These are phyloP conservation scores for Lepus oiostolus DNA, from an alignment of 2,797 vertebrate species.

Conservation along the genomic window DNA sequence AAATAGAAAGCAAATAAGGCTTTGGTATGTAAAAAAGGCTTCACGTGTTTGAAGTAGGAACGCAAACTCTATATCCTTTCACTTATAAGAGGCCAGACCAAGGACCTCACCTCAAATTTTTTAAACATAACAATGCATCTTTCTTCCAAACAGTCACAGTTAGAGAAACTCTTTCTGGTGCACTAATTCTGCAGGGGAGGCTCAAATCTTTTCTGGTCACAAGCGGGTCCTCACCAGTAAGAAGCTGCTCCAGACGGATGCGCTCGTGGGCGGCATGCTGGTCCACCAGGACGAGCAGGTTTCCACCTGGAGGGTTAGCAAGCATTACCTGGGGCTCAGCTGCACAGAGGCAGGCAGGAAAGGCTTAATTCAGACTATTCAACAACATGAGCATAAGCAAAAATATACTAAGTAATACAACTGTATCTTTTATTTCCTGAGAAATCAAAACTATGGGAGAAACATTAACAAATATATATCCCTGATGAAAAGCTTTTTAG, in stretches of 20 bases:
- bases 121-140: neutral
- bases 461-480: slow-evolving; percentile 22
- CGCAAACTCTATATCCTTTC: slow-evolving; percentile 12
- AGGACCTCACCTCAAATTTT: slow-evolving; percentile 42
- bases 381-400: neutral
- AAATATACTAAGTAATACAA: neutral
- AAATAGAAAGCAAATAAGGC: neutral
- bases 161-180: slow-evolving; percentile 19
- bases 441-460: slow-evolving; percentile 30
- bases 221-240: slow-evolving; percentile 90
- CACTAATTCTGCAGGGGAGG: neutral
- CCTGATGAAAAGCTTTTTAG: slow-evolving; percentile 20
- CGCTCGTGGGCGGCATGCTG: slow-evolving; percentile 99
- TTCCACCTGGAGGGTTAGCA: slow-evolving; percentile 88
- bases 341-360: neutral
- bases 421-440: slow-evolving; percentile 47
- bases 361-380: slow-evolving; percentile 19
- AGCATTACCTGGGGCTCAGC: neutral
- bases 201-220: neutral
- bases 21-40: neutral
- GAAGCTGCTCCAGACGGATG: slow-evolving; percentile 95
- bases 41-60: neutral
- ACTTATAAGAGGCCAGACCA: neutral
- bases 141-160: neutral
- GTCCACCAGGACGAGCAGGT: slow-evolving; percentile 97